A percentile compares a stretch with the other conserved stretches of the same genome.
Conservation (phyloP, 2,888 invertebrate species). For the Acanthosepion pharaonis region DNA sequence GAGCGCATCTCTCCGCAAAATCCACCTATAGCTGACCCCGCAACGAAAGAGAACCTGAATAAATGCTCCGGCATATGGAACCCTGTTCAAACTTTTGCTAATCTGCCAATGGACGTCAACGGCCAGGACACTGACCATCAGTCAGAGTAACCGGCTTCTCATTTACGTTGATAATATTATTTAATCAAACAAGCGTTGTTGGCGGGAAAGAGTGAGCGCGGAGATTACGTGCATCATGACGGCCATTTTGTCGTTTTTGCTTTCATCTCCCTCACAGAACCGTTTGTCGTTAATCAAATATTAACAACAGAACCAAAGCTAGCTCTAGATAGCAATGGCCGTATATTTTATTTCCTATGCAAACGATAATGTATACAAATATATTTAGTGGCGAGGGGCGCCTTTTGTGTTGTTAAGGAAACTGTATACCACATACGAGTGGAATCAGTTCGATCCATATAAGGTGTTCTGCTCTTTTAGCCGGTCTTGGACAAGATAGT, state of each 20-base stretch:
- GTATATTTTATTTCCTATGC: background rate
- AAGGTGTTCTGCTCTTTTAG: no score
- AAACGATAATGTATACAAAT: background rate
- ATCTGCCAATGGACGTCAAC: background rate
- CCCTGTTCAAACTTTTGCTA: background rate
- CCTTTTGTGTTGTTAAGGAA: no score
- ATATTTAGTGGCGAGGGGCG: background rate
- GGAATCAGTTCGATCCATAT: no score
- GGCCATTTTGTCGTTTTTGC: background rate
- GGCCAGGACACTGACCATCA: background rate
- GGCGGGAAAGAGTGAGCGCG: background rate
- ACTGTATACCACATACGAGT: no score
- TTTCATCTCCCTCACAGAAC: background rate
- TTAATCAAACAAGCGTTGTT: background rate
- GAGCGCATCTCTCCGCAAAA: background rate
- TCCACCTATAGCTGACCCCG: background rate
- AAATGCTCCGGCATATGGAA: background rate
- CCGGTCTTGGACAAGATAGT: no score
- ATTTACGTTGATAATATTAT: background rate
- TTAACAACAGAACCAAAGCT: background rate
- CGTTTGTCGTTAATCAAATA: background rate
- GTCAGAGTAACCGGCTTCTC: background rate
- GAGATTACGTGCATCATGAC: background rate
- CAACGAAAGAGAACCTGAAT: background rate
- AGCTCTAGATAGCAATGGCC: background rate